Percentiles rank a stretch among this genome's conserved stretches.
Evolutionary conservation across 2,888 invertebrate species (phyloP).

Genomic region (Gerris lacustris): DNA sequence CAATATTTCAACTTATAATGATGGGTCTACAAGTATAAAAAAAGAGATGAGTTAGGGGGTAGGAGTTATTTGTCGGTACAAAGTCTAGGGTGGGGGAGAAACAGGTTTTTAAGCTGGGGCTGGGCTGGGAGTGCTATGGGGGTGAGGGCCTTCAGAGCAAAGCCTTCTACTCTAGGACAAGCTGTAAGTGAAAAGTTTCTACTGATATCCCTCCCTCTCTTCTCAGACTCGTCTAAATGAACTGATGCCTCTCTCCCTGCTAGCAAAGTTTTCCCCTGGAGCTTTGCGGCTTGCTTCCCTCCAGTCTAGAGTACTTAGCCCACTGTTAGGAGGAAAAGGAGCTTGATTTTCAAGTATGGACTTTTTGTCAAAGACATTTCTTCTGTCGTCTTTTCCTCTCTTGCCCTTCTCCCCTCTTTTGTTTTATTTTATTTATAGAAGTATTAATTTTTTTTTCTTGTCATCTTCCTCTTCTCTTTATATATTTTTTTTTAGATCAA

Average conservation of each 20-base stretch:
- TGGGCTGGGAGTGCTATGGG: not conserved
- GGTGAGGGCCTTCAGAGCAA: not conserved
- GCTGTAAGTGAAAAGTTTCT: slow-evolving; percentile 1
- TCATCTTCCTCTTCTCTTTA: too few species aligned
- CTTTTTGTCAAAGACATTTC: slow-evolving; percentile 1
- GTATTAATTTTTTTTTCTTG: too few species aligned
- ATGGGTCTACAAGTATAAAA: too few species aligned
- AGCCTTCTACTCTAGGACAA: not conserved
- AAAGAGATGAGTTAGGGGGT: too few species aligned
- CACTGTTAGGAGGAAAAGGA: not conserved
- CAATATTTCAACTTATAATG: too few species aligned
- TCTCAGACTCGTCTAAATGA: not conserved
- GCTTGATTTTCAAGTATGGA: slow-evolving; percentile 3
- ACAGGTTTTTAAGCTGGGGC: not conserved
- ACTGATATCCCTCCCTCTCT: not conserved
- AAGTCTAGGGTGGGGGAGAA: too few species aligned
- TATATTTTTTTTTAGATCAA: too few species aligned
- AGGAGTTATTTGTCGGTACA: too few species aligned
- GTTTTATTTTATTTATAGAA: too few species aligned
- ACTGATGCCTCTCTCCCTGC: not conserved
- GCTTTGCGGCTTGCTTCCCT: not conserved
- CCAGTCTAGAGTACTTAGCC: not conserved
- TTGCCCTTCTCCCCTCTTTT: not conserved
- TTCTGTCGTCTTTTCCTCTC: not conserved
- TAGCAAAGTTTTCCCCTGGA: not conserved